Conservation (phyloP, 1,140 invertebrate species). For the Drosophila parvula region DNA sequence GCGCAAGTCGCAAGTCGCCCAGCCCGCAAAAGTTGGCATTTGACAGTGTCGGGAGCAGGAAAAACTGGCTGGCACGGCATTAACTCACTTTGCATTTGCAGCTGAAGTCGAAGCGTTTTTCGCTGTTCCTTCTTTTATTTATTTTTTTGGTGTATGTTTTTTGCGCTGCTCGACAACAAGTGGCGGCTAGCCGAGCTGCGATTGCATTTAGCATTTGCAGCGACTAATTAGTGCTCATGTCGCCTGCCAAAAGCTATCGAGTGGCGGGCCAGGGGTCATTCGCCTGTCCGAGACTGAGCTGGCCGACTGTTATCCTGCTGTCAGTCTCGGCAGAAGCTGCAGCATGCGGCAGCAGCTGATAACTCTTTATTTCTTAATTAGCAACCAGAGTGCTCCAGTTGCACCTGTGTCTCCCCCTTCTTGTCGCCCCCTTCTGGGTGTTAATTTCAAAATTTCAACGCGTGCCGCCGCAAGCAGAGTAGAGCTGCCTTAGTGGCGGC, state of each 20-base stretch:
- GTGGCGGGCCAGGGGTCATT: conserved; percentile 65
- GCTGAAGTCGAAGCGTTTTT: conserved; percentile 35
- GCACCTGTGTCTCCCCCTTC: conserved; percentile 30
- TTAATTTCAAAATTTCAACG: conserved; percentile 81
- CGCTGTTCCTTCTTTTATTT: conserved; percentile 43
- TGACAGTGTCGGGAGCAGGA: conserved; percentile 77
- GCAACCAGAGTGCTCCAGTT: conserved; percentile 65
- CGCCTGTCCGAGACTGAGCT: conserved; percentile 16
- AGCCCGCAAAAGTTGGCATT: conserved; percentile 66
- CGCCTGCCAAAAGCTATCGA: conserved; percentile 70
- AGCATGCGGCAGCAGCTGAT: conserved; percentile 61
- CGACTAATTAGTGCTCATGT: conserved; percentile 81
- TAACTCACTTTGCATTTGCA: conserved; percentile 77
- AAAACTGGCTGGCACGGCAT: conserved; percentile 74
- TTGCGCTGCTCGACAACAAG: conserved; percentile 52
- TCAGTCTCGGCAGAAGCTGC: conserved; percentile 54
- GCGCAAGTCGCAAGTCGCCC: conserved; percentile 28
- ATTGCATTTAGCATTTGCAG: conserved; percentile 48
- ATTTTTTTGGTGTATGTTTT: conserved; percentile 9
- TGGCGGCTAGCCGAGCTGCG: conserved; percentile 68
- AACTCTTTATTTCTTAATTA: conserved; percentile 81
- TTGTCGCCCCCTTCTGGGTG: conserved; percentile 51
- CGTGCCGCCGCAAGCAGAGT: conserved; percentile 53
- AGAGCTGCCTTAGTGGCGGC: neutral
- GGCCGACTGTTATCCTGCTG: conserved; percentile 38